Evolutionary conservation across 1,140 invertebrate species (phyloP), one percentile per base, ranked within the genome.

Genomic region (Octopus sinensis): DNA sequence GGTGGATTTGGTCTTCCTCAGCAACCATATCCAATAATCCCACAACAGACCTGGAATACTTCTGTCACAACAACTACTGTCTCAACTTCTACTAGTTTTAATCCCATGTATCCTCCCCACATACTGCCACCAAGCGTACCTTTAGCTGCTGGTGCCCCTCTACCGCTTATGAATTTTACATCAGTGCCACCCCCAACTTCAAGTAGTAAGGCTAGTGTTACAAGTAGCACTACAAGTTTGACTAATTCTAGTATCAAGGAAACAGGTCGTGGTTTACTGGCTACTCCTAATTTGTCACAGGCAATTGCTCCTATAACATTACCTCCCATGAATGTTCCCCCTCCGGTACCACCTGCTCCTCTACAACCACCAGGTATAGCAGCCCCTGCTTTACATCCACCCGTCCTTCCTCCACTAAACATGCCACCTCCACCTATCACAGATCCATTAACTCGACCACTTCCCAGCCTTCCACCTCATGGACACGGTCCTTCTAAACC

Each of bases 41-140:
- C 54, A 78, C 76, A 51, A 80, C 79, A 62, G 17, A 12, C 56
- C 68, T 73, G 68, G 68, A 73, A 9, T 53, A 53, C 17, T 10
- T n/a, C 80, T 76, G 23, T 71, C 23, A n/a, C 81, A 68, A 76
- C 62, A 56, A 62, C 53, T 53, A 75, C 62, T 75, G 43, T 53
- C 54, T 13, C 71, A 17, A 82, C 76, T 30, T 4, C 78, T 52
- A 9, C 80, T 52, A 51, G 68, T 13, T 73, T 73, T 23, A 13
- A 13, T 6, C 30, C 68, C 13, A 23, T 73, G 17, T 73, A 73
- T 17, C 30, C 68, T 5, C 68, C 17, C 68, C 30, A 13, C 17
- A 73, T 73, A 17, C 84, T 80, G 10, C 82, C 82, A 6, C 54
- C 83, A 75, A 78, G 82, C 82, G 30, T 78, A 77, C 68, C 51